A percentile compares a stretch with the other conserved stretches of the same genome.
Conservation (phyloP, 2,113 vertebrate genomes). For the Choloepus hoffmanni region DNA sequence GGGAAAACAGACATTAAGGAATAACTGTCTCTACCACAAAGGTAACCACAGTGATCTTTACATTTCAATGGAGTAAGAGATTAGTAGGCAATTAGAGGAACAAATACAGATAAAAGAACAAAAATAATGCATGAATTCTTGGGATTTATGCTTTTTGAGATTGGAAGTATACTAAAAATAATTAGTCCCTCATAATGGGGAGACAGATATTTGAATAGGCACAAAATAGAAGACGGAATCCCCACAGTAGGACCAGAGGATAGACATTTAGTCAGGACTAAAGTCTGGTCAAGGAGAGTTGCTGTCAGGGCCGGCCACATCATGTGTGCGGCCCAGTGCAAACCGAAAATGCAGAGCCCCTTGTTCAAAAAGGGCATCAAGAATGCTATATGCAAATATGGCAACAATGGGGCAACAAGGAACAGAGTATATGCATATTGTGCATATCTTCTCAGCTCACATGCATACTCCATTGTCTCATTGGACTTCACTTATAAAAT, state of each 20-base stretch:
- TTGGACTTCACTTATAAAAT: background rate
- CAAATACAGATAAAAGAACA: constrained; percentile 8
- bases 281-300: too few species aligned
- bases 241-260: too few species aligned
- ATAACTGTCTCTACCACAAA: too few species aligned
- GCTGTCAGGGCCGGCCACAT: too few species aligned
- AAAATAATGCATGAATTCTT: constrained; percentile 3
- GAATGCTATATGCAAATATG: background rate
- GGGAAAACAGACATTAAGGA: constrained; percentile 18
- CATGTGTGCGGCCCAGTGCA: too few species aligned
- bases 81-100: background rate
- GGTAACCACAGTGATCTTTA: too few species aligned
- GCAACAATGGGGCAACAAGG: background rate
- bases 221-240: too few species aligned
- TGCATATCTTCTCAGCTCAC: background rate
- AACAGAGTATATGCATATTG: background rate
- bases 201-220: too few species aligned
- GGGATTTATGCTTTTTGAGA: constrained; percentile 12
- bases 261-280: too few species aligned
- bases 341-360: background rate
- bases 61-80: background rate
- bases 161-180: background rate
- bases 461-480: background rate
- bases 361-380: background rate
- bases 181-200: too few species aligned